Conservation (phyloP, 2,113 vertebrate species). For the Willisornis vidua region DNA sequence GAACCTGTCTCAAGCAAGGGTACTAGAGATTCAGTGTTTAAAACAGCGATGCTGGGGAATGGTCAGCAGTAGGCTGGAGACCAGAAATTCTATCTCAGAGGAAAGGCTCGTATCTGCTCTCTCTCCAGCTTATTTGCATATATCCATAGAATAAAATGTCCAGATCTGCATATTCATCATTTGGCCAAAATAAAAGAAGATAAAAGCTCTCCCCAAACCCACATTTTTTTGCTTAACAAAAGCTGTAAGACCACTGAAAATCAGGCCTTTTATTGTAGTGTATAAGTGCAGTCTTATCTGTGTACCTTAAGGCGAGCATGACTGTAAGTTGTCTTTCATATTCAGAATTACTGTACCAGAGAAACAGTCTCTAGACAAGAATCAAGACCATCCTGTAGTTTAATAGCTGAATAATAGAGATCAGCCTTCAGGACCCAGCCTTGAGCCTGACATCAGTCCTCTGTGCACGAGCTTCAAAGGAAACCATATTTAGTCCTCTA, state of each 20-base stretch:
- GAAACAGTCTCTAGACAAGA: slow-evolving; percentile 9
- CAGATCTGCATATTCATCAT: background rate
- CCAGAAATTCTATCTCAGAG: background rate
- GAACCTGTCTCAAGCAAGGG: background rate
- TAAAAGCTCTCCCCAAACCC: background rate
- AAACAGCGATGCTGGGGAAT: background rate
- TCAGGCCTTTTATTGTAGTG: background rate
- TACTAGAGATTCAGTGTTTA: background rate
- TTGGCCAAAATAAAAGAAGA: background rate
- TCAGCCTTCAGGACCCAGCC: slow-evolving; percentile 38
- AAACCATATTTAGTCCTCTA: slow-evolving; percentile 53
- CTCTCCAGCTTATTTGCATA: background rate
- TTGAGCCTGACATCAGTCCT: slow-evolving; percentile 35
- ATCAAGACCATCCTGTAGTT: slow-evolving; percentile 12
- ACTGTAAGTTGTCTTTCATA: slow-evolving; percentile 41
- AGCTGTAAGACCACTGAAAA: background rate
- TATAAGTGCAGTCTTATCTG: background rate
- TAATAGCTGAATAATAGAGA: slow-evolving; percentile 37
- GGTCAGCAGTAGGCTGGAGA: background rate
- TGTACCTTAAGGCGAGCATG: background rate
- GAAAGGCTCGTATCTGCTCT: background rate
- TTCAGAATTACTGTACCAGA: slow-evolving; percentile 28
- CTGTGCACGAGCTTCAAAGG: slow-evolving; percentile 44
- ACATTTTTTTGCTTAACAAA: background rate
- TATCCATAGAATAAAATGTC: background rate